These are phyloP conservation scores for Gymnothorax javanicus DNA, from an alignment of 2,797 vertebrate species.

Conservation along the genomic window DNA sequence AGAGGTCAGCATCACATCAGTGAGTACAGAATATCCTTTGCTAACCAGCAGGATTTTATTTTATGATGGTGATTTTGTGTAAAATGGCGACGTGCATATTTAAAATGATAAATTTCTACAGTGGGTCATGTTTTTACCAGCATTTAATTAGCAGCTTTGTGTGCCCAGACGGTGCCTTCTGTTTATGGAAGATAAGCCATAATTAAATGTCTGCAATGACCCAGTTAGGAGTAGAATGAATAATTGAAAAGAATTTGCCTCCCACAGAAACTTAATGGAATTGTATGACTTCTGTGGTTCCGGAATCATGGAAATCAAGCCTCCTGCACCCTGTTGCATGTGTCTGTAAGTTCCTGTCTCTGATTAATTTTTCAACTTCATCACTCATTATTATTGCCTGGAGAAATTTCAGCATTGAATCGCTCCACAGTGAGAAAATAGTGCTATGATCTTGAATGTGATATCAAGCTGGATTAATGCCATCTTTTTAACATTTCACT, in stretches of 20 bases:
- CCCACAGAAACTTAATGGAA: background rate
- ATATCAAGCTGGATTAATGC: background rate
- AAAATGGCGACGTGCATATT: background rate
- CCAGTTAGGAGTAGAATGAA: background rate
- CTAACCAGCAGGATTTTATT: background rate
- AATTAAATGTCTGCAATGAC: constrained; percentile 9
- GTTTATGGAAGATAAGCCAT: background rate
- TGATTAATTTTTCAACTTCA: background rate
- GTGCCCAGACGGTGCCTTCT: constrained; percentile 1
- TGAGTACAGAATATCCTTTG: background rate
- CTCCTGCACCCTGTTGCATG: background rate
- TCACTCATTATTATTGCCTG: background rate
- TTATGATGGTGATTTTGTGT: background rate
- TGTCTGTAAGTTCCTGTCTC: background rate
- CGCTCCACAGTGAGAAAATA: background rate
- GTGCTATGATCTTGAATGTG: background rate
- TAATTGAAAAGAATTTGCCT: background rate
- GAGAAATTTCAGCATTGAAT: background rate
- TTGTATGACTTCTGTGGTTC: background rate
- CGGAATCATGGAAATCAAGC: background rate
- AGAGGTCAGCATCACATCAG: background rate
- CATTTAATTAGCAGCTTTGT: constrained; percentile 1
- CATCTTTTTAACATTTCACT: background rate
- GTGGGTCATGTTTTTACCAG: background rate
- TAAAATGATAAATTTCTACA: background rate